Evolutionary conservation across 1,140 invertebrate species (phyloP), one percentile per base, ranked within the genome.

Genomic region (Eciton burchellii): DNA sequence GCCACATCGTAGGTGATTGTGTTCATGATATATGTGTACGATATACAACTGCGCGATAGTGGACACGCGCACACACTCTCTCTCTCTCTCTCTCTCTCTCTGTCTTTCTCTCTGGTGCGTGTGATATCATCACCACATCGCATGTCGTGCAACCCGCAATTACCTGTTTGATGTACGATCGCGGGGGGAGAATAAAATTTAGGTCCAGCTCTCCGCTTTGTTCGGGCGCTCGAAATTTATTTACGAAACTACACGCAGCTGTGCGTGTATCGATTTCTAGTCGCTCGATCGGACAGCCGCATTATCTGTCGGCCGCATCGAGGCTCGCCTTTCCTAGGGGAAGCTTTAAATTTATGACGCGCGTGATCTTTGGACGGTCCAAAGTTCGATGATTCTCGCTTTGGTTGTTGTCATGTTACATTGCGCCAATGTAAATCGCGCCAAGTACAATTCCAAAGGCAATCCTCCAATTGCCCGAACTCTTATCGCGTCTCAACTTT

Each of bases 251-350:
- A 52, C 35, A n/a, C 12, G 62, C 79, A 83, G 85, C 84, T 82
- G 81, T n/a, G 9, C 16, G 41, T 24, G 21, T 52, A 87, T 86
- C 72, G 74, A 81, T 81, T 73, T 72, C 59, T 12, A 29, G 57
- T 83, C 56, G 62, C 68, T 43, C 84, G 59, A 71, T 84, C 60
- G 26, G 24, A 71, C 57, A 81, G 87, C n/a, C n/a, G n/a, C 84
- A 87, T 87, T 87, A 84, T 87, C 84, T 81, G 57, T 14, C 74
- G 74, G 85, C 84, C 86, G 86, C 84, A 74, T 84, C 65, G 49
- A 19, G 66, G 41, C 24, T 65, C n/a, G 16, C n/a, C 47, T 57
- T 45, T 24, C 52, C 29, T 19, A 84, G 54, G 19, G 56, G 16
- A 71, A 76, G 21, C n/a, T 16, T 47, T 63, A 41, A 62, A 57